Evolutionary conservation across 2,113 vertebrate genomes (phyloP), one percentile per base, ranked within the genome.

Genomic region (Alexandromys fortis): DNA sequence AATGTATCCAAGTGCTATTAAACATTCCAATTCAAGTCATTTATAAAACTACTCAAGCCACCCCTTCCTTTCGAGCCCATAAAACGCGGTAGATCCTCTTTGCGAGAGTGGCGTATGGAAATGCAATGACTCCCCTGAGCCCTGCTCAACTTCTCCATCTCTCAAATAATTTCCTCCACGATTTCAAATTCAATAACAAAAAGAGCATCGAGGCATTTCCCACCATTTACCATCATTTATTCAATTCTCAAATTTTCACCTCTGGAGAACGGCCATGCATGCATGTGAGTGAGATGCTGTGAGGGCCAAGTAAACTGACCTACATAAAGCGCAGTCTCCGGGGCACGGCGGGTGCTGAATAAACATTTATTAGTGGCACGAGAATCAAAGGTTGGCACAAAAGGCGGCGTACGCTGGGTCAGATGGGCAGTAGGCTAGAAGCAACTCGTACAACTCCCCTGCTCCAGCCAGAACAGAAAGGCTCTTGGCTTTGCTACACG

Each of bases 1-100:
- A 86, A 55, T 52, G 86, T 83, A 90, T 61, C 47, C 61, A 90
- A 86, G 38, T 28, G 47, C 89, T 49, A 58, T 63, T 94, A 58
- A 65, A 47, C 42, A 92, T 94, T 95, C n/a, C 52, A 55, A 63
- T 85, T 77, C 52, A 91, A 96, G 42, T 72, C 28, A 96, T 52
- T 92, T 94, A 82, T 82, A 6, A 92, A 94, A 93, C 91, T 70
- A 52, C 14, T 83, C 42, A 93, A 86, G 52, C 21, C 42, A 78
- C 67, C 38, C 63, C 22, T 72, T 96, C 45, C 63, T 65, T 93
- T 87, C 85, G 24, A 42, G 63, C 70, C 61, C 19, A 5, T 47
- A 68, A 58, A 90, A 76, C 73, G 22, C 1, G 79, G 17, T 22
- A 45, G 33, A 26, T 76, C 95, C 33, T 81, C 19, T 77, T 90